Evolutionary conservation across 2,888 invertebrate genomes (phyloP).

Genomic region (Parnassius mnemosyne): DNA sequence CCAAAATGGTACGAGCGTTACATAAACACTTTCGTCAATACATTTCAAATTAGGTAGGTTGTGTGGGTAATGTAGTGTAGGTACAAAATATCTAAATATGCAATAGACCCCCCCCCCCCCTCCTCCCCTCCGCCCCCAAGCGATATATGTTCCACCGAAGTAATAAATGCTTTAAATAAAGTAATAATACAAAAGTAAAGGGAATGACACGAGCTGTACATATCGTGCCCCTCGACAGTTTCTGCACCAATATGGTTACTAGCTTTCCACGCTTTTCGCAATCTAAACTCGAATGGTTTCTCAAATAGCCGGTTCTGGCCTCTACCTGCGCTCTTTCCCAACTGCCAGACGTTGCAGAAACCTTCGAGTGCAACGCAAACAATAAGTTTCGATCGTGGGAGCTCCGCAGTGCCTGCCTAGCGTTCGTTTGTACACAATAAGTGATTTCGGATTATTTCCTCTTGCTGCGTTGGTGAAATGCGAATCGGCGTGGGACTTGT

Average conservation of each 20-base stretch:
- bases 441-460: conserved; percentile 61
- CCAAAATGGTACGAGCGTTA: conserved; percentile 24
- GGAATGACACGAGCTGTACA: not conserved
- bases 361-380: conserved; percentile 72
- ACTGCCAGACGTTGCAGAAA: conserved; percentile 72
- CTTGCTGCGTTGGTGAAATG: conserved; percentile 61
- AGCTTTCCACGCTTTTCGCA: conserved; percentile 74
- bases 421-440: conserved; percentile 54
- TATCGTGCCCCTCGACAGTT: not conserved
- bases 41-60: not conserved
- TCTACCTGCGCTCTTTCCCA: conserved; percentile 63
- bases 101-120: no score
- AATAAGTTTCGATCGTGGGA: conserved; percentile 72
- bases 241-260: conserved; percentile 24
- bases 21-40: conserved; percentile 14
- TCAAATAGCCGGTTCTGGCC: conserved; percentile 69
- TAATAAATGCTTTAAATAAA: no score
- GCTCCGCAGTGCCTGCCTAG: conserved; percentile 47
- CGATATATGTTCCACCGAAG: no score
- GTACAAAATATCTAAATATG: no score
- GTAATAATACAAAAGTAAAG: no score
- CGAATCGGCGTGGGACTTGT: conserved; percentile 47
- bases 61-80: no score
- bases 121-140: no score
- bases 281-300: conserved; percentile 68